Percentiles rank a stretch among this genome's conserved stretches.
These are phyloP conservation scores for Danionella cerebrum DNA, from an alignment of 2,113 vertebrate genomes.

Conservation along the genomic window DNA sequence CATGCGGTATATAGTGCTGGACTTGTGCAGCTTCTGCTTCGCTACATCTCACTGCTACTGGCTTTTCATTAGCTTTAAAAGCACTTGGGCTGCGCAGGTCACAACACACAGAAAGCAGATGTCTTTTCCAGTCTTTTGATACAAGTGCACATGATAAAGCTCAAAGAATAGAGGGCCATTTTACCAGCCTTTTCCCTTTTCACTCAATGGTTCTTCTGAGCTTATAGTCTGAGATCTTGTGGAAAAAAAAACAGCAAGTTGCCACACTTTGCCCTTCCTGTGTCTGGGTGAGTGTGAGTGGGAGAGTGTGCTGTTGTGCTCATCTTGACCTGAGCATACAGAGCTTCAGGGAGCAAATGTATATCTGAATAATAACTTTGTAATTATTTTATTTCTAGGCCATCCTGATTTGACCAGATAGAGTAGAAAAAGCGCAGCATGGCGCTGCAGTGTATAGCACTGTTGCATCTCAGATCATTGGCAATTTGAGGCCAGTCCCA, in stretches of 20 bases:
- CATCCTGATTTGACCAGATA: neutral
- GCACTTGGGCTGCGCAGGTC: slow-evolving; percentile 11
- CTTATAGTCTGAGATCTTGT: neutral
- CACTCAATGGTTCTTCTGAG: neutral
- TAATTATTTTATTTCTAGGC: neutral
- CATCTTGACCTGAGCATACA: neutral
- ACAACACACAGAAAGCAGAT: neutral
- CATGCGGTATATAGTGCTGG: neutral
- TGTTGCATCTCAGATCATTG: too few species aligned
- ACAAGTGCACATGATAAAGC: neutral
- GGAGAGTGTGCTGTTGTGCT: slow-evolving; percentile 1
- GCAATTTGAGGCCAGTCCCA: too few species aligned
- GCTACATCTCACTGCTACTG: neutral
- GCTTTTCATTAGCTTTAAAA: slow-evolving; percentile 22
- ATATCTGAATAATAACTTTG: neutral
- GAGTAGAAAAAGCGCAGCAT: neutral
- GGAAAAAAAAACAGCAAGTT: neutral
- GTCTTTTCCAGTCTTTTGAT: slow-evolving; percentile 20
- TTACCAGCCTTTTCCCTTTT: neutral
- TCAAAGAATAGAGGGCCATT: slow-evolving; percentile 5
- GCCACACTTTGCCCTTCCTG: neutral
- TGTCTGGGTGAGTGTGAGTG: slow-evolving; percentile 4
- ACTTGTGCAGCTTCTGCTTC: neutral
- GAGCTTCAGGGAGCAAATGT: neutral
- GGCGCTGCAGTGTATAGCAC: too few species aligned